A percentile compares a stretch with the other conserved stretches of the same genome.
Evolutionary conservation across 2,888 invertebrate genomes (phyloP).

Genomic region (Yponomeuta malinellus): DNA sequence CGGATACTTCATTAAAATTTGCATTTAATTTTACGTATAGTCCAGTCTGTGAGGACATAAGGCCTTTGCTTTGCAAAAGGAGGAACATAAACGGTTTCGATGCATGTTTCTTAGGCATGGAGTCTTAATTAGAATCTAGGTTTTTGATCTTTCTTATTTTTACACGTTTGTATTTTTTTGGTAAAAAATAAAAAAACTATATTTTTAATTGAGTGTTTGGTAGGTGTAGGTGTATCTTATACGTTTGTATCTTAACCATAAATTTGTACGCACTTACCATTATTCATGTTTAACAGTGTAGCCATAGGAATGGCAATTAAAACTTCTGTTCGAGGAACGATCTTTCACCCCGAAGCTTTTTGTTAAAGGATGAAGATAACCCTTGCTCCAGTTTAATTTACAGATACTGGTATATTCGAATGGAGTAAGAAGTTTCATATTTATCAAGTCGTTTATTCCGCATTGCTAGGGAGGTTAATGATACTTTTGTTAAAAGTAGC

Average conservation of each 20-base stretch:
- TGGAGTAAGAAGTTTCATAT: background rate
- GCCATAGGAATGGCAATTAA: background rate
- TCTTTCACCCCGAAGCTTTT: background rate
- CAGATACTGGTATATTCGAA: background rate
- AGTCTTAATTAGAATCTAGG: too few species aligned
- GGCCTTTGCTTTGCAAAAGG: too few species aligned
- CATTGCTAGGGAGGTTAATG: too few species aligned
- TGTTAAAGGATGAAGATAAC: slow-evolving; percentile 1
- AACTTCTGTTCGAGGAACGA: background rate
- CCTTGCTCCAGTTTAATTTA: background rate
- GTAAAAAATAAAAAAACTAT: too few species aligned
- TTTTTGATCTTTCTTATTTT: too few species aligned
- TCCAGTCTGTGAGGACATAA: too few species aligned
- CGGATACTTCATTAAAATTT: background rate
- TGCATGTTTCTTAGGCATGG: too few species aligned
- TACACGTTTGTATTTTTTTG: too few species aligned
- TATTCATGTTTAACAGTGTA: background rate
- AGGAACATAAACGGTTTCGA: too few species aligned
- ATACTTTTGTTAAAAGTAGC: too few species aligned
- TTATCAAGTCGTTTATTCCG: background rate
- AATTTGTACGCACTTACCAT: background rate
- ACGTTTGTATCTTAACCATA: background rate
- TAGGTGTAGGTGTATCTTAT: background rate
- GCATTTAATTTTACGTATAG: background rate
- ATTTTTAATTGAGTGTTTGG: too few species aligned